Percentiles rank a stretch among this genome's conserved stretches.
phyloP scores from a whole-genome alignment of 2,888 invertebrate species.

The Ophonus ardosiacus region DNA sequence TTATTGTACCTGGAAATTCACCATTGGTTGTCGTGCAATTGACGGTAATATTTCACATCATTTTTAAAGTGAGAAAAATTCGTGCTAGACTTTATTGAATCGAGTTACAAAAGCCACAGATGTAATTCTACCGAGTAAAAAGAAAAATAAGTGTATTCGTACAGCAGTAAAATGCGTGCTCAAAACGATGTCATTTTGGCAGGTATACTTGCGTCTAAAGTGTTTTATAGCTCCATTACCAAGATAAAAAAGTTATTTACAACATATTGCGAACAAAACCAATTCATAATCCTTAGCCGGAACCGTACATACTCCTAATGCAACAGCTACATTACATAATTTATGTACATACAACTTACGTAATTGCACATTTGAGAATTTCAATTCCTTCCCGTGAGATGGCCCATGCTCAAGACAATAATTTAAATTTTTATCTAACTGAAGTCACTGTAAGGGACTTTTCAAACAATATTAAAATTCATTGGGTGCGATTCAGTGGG shows the following conservation, averaged over 20 bases:
- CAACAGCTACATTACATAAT: constrained; percentile 10
- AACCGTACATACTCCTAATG: not conserved
- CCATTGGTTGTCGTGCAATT: no score
- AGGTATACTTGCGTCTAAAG: constrained; percentile 18
- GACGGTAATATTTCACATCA: no score
- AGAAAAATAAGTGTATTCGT: not conserved
- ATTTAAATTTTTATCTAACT: constrained; percentile 51
- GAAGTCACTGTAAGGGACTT: constrained; percentile 24
- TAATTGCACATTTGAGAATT: constrained; percentile 40
- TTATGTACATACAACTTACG: constrained; percentile 41
- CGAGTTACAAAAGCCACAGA: not conserved
- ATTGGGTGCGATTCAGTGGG: no score
- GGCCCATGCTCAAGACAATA: constrained; percentile 31
- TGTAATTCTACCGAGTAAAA: not conserved
- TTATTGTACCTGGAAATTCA: no score
- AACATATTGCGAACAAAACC: constrained; percentile 30
- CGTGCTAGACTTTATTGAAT: no score
- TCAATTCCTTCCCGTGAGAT: not conserved
- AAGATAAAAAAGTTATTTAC: constrained; percentile 38
- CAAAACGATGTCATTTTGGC: constrained; percentile 33
- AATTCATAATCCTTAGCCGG: constrained; percentile 12
- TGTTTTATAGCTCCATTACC: constrained; percentile 27
- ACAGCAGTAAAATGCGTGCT: not conserved
- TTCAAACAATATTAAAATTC: constrained; percentile 55
- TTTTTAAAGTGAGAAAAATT: no score